Base-by-base conservation (phyloP, 2,113 vertebrate genomes). In the Hippocampus guttulatus region DNA sequence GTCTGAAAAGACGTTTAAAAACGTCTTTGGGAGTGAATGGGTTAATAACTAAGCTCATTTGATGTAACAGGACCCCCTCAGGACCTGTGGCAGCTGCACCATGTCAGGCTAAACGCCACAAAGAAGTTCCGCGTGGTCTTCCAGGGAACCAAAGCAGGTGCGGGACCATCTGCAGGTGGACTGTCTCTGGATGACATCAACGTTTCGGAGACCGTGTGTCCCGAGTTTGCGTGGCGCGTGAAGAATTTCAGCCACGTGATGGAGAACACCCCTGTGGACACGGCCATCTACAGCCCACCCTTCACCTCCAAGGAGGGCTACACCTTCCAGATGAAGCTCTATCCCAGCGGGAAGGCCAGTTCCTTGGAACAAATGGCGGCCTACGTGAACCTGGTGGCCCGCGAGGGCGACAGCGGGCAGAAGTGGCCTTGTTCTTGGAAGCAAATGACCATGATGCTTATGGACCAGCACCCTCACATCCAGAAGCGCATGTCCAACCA, bases 131-230 rank as follows among this genome's bases (percentile, higher is more conserved):
- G 94, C 1, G 90, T 97, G 4, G 87, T 94, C 27, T 98, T 98
- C 82, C 68, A 93, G 92, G 95, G 94, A 0, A n/a, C 84, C 49
- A 94, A 86, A 86, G 88, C 80, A 33, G 54, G 27, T 2, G 77
- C 83, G 0, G 54, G 51, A 69, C 0, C 67, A 1, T 85, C 91
- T 2, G 7, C 38, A 0, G 95, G 96, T 20, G 95, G 96, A 9
- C 82, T 97, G 52, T 97, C 96, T 11, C 87, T 96, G 66, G 96
- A 99, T 1, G 96, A 98, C 76, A 94, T 99, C 80, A 99, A 96
- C 84, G 90, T 98, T 14, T 96, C 96, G 0, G 97, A 98, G 87
- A 95, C 93, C 5, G 84, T 79, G 41, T 98, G 96, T 85, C 96
- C 95, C 27, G 93, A 96, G 66, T 93, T 95, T 0, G 4, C 90